Conservation (phyloP, 2,797 vertebrate genomes). For the Rhynchotus rufescens region DNA sequence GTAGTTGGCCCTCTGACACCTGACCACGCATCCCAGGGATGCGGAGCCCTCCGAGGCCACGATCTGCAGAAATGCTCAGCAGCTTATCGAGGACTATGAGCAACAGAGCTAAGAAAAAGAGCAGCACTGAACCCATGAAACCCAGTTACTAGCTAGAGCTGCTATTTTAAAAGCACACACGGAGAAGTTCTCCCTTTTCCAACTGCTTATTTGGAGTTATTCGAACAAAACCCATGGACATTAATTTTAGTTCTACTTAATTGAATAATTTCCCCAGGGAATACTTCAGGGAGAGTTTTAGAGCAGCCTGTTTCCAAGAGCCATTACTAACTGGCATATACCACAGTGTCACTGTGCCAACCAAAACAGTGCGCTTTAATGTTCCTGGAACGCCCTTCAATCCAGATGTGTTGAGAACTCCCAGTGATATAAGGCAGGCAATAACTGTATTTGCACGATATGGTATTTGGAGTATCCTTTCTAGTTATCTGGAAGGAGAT, state of each 20-base stretch:
- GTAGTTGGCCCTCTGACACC: background rate
- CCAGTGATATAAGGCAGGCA: conserved; percentile 86
- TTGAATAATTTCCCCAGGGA: conserved; percentile 90
- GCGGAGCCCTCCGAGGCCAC: background rate
- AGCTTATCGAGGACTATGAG: background rate
- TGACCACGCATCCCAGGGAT: background rate
- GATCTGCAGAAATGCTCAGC: background rate
- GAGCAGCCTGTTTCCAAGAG: conserved; percentile 83
- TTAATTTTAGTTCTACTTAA: conserved; percentile 89
- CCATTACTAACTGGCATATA: conserved; percentile 89
- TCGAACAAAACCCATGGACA: conserved; percentile 84
- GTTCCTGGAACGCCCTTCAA: conserved; percentile 85
- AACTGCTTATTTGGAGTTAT: conserved; percentile 82
- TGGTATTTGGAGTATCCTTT: conserved; percentile 72
- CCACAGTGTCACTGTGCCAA: conserved; percentile 84
- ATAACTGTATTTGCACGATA: conserved; percentile 84
- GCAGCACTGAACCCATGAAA: conserved; percentile 15
- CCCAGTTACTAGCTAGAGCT: conserved; percentile 66
- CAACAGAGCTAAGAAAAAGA: background rate
- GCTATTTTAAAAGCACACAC: conserved; percentile 80
- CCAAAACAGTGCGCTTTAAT: conserved; percentile 86
- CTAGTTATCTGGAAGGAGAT: conserved; percentile 75
- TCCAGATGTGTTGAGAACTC: conserved; percentile 84
- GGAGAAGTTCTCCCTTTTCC: conserved; percentile 74
- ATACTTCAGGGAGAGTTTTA: conserved; percentile 82